These are phyloP conservation scores for Nematopogon swammerdamellus DNA, from an alignment of 2,888 invertebrate genomes.

Conservation along the genomic window DNA sequence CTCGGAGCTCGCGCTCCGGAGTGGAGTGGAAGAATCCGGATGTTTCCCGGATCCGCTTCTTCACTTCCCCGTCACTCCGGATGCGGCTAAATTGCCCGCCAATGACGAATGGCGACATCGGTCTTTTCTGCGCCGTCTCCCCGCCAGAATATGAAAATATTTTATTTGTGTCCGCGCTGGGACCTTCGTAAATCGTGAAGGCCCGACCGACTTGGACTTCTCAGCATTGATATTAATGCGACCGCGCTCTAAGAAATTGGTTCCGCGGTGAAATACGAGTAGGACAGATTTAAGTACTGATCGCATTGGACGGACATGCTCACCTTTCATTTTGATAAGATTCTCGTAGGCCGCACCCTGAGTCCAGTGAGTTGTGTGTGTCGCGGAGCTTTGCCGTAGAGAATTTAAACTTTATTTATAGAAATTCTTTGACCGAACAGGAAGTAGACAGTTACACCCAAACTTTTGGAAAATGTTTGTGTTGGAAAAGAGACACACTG, in stretches of 20 bases:
- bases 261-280: neutral
- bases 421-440: too few relatives aligned
- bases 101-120: neutral
- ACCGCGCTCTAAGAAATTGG: neutral
- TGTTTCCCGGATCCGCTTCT: neutral
- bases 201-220: neutral
- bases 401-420: too few relatives aligned
- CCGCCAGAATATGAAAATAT: neutral
- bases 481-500: too few relatives aligned
- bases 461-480: too few relatives aligned
- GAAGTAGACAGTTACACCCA: too few relatives aligned
- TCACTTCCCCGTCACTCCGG: neutral
- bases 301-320: neutral
- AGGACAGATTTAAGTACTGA: too few relatives aligned
- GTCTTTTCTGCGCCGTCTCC: neutral
- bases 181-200: neutral
- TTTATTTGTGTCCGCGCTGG: neutral
- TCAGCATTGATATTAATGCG: neutral
- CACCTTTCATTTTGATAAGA: too few relatives aligned
- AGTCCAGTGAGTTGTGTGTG: too few relatives aligned
- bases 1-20: neutral
- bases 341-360: too few relatives aligned
- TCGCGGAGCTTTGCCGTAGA: too few relatives aligned
- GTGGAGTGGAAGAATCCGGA: neutral
- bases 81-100: neutral